phyloP scores from a whole-genome alignment of 2,797 vertebrate genomes.

The Lepus oiostolus region DNA sequence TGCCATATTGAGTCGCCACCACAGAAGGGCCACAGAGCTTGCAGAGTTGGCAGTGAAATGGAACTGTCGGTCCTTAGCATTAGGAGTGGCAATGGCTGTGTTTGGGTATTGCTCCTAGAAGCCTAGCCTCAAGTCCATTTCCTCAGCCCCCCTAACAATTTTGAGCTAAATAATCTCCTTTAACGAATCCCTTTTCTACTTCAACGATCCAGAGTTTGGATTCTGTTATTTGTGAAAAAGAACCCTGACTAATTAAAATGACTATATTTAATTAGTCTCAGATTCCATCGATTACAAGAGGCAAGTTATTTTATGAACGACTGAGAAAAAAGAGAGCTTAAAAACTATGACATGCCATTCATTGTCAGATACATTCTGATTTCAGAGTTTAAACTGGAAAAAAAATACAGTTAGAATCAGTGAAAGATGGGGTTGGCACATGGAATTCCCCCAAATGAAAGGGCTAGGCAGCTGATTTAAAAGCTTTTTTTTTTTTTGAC shows the following conservation, averaged over 20 bases:
- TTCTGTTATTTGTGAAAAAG: conserved; percentile 73
- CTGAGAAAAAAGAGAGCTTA: conserved; percentile 34
- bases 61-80: conserved; percentile 43
- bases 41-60: conserved; percentile 18
- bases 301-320: conserved; percentile 72
- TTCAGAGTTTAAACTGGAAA: conserved; percentile 53
- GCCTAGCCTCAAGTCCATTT: conserved; percentile 54
- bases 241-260: conserved; percentile 72
- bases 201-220: conserved; percentile 37
- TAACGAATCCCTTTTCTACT: conserved; percentile 66
- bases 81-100: conserved; percentile 33
- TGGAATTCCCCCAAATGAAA: conserved; percentile 61
- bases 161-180: conserved; percentile 63
- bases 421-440: conserved; percentile 69
- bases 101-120: conserved; percentile 64
- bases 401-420: conserved; percentile 60
- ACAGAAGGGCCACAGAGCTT: conserved; percentile 41
- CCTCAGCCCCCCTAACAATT: conserved; percentile 8
- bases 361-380: conserved; percentile 63
- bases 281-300: conserved; percentile 54
- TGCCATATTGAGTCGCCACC: conserved; percentile 58
- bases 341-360: conserved; percentile 56
- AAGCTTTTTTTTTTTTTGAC: too few species aligned
- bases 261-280: conserved; percentile 71
- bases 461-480: conserved; percentile 56